Conservation (phyloP, 1,140 invertebrate species). For the Batillaria attramentaria region DNA sequence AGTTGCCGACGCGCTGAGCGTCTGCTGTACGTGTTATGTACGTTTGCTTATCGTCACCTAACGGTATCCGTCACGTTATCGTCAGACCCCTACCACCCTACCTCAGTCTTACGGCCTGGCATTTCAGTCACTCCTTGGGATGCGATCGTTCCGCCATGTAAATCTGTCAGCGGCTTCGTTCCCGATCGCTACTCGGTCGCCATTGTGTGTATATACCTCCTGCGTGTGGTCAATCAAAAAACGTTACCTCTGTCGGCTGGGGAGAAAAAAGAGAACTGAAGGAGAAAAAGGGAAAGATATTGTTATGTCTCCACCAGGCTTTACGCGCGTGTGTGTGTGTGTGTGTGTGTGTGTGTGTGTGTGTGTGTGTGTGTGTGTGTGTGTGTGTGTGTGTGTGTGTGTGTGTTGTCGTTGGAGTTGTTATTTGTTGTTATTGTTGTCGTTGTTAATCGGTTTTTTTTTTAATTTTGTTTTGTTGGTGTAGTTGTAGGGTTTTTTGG, state of each 20-base stretch:
- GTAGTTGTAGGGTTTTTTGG: background rate
- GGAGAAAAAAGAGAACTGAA: background rate
- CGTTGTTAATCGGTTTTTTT: background rate
- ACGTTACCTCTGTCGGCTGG: background rate
- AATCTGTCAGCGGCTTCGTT: slow-evolving; percentile 25
- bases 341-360: background rate
- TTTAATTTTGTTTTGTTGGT: background rate
- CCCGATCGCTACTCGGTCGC: slow-evolving; percentile 3
- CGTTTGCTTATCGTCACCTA: slow-evolving; percentile 6
- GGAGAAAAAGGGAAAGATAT: too few relatives aligned
- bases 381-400: background rate
- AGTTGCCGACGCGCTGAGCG: too few relatives aligned
- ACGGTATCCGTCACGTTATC: background rate
- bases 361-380: background rate
- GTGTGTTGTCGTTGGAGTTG: background rate
- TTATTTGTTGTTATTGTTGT: background rate
- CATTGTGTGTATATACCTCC: background rate
- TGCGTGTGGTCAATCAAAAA: slow-evolving; percentile 21
- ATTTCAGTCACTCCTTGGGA: background rate
- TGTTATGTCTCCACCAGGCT: background rate
- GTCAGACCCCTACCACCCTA: too few relatives aligned
- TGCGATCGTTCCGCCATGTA: background rate
- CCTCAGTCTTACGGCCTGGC: background rate
- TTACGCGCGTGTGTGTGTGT: background rate
- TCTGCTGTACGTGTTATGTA: background rate